These are phyloP conservation scores for Mesocentrotus franciscanus DNA, from an alignment of 53 echinoderm and acorn worm genomes.

Conservation along the genomic window DNA sequence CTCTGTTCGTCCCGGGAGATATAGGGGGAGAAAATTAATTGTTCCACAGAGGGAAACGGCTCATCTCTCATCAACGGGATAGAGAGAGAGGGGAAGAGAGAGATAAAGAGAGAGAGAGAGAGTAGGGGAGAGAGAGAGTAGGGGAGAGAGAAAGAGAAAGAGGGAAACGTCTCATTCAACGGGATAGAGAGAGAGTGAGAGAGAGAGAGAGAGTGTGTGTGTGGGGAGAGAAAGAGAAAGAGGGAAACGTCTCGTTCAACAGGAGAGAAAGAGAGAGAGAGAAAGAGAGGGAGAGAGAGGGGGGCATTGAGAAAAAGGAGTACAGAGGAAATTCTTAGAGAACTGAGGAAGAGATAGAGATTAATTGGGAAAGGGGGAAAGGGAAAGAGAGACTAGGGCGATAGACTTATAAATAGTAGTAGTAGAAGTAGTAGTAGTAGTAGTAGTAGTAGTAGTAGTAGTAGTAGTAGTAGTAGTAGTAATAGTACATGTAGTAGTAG, in stretches of 20 bases:
- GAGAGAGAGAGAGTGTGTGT: not conserved
- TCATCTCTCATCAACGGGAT: constrained; percentile 26
- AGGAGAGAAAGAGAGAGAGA: not conserved
- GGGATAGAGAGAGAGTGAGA: not conserved
- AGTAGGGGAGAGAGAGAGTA: not conserved
- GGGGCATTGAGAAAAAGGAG: not conserved
- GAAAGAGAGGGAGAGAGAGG: too few relatives aligned
- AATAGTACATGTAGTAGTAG: too few relatives aligned
- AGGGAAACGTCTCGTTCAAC: too few relatives aligned
- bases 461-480: too few relatives aligned
- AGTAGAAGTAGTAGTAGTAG: constrained; percentile 42
- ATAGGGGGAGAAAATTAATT: constrained; percentile 57
- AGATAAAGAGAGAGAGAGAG: too few relatives aligned
- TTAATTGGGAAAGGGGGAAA: not conserved
- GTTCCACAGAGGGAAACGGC: constrained; percentile 54
- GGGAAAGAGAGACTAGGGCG: not conserved
- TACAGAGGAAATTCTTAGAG: too few relatives aligned
- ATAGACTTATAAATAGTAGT: too few relatives aligned
- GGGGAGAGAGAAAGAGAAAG: not conserved
- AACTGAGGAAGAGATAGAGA: not conserved
- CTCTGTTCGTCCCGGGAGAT: constrained; percentile 21
- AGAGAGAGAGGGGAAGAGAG: not conserved
- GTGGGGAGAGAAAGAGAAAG: not conserved
- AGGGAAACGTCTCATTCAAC: too few relatives aligned
- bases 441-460: constrained; percentile 62